Evolutionary conservation across 2,113 vertebrate species (phyloP).

Genomic region (Eleginops maclovinus): DNA sequence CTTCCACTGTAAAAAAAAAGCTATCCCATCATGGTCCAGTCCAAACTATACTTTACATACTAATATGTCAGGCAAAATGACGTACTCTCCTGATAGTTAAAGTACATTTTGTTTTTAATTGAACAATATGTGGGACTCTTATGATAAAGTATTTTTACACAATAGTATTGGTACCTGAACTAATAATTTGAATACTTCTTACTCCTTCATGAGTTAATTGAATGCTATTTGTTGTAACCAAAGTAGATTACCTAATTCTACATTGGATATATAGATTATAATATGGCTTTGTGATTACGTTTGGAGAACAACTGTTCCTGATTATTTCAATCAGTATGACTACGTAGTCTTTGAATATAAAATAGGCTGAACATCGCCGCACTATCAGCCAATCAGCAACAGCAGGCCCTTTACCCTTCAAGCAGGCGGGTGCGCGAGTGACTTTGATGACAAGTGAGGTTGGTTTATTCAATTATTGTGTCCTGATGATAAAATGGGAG

Average conservation of each 20-base stretch:
- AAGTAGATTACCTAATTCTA: constrained; percentile 5
- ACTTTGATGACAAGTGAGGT: constrained; percentile 77
- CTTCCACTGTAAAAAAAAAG: no score
- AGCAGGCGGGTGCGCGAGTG: constrained; percentile 29
- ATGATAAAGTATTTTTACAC: neutral
- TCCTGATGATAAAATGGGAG: constrained; percentile 82
- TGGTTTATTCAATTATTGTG: constrained; percentile 86
- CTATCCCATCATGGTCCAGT: no score
- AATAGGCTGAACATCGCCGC: constrained; percentile 13
- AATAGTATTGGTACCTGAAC: neutral
- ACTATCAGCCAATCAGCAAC: constrained; percentile 53
- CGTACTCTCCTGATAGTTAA: neutral
- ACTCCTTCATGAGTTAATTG: neutral
- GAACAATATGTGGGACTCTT: neutral
- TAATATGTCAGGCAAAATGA: neutral
- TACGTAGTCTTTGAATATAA: constrained; percentile 2
- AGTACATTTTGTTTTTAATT: neutral
- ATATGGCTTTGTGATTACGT: constrained; percentile 41
- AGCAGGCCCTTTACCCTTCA: constrained; percentile 40
- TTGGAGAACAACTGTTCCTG: constrained; percentile 28
- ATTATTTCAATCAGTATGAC: constrained; percentile 45
- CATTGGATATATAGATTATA: neutral
- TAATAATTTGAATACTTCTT: neutral
- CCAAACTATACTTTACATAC: neutral
- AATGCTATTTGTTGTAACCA: constrained; percentile 10